Percentiles rank a stretch among this genome's conserved stretches.
Conservation (phyloP, 2,888 invertebrate genomes). For the Nomada ruficornis region DNA sequence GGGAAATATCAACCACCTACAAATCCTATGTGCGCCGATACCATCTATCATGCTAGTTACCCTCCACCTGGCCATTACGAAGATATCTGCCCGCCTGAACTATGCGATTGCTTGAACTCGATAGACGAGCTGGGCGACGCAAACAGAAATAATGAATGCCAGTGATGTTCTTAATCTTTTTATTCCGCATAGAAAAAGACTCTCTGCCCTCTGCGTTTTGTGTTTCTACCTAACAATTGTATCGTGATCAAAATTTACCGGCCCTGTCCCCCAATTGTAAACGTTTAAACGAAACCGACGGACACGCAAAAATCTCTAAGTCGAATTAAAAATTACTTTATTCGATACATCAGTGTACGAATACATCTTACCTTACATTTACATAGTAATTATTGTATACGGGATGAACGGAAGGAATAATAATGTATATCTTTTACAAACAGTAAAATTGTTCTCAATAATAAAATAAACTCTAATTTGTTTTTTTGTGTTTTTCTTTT, state of each 20-base stretch:
- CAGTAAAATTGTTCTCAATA: slow-evolving; percentile 74
- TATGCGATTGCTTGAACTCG: slow-evolving; percentile 19
- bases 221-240: neutral
- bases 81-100: slow-evolving; percentile 59
- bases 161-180: neutral
- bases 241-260: no score
- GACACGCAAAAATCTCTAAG: neutral
- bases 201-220: neutral
- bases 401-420: slow-evolving; percentile 50
- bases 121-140: neutral
- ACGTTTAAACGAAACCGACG: neutral
- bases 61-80: slow-evolving; percentile 80
- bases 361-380: slow-evolving; percentile 59
- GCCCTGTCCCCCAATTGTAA: neutral
- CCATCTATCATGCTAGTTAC: slow-evolving; percentile 81
- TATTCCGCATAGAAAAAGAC: neutral
- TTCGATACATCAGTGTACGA: slow-evolving; percentile 67
- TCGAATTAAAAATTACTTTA: slow-evolving; percentile 71
- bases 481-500: slow-evolving; percentile 70
- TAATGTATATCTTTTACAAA: slow-evolving; percentile 66
- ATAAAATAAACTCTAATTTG: slow-evolving; percentile 82
- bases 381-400: slow-evolving; percentile 55
- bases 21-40: slow-evolving; percentile 75
- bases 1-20: slow-evolving; percentile 75
- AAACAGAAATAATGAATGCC: neutral